phyloP scores from a whole-genome alignment of 2,113 vertebrate species.

The Laticauda colubrina region DNA sequence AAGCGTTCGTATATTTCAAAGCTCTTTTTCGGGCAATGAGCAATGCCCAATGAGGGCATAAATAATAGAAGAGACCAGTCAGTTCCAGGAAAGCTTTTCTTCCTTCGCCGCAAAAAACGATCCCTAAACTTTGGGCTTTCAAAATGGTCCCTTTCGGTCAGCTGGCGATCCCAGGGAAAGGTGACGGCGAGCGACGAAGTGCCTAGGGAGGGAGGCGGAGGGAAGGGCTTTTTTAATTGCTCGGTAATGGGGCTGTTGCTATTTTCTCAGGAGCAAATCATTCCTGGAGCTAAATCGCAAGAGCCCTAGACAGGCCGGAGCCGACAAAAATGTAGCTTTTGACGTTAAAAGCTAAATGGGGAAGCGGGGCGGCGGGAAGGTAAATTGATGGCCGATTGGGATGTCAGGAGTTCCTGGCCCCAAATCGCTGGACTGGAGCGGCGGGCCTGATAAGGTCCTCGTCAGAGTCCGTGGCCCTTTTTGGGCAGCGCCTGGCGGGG shows the following conservation, averaged over 20 bases:
- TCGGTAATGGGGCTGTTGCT: conserved; percentile 71
- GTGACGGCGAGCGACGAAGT: background rate
- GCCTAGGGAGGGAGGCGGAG: background rate
- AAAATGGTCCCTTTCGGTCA: background rate
- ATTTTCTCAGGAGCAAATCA: conserved; percentile 72
- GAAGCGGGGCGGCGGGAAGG: conserved; percentile 70
- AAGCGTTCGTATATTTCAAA: background rate
- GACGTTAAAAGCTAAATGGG: conserved; percentile 85
- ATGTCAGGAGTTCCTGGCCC: conserved; percentile 72
- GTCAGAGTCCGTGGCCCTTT: background rate
- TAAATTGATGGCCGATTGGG: conserved; percentile 79
- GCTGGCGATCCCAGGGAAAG: conserved; percentile 27
- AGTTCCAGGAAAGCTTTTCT: background rate
- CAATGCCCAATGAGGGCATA: background rate
- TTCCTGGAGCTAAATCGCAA: conserved; percentile 75
- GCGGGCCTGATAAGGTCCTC: conserved; percentile 64
- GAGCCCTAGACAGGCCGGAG: conserved; percentile 84
- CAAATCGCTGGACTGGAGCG: conserved; percentile 50
- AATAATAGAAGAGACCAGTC: background rate
- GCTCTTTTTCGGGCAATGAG: background rate
- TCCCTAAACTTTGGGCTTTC: background rate
- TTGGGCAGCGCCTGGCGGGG: conserved; percentile 10
- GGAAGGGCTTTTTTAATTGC: conserved; percentile 69
- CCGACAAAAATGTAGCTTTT: conserved; percentile 85
- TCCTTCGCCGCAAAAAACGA: background rate